These are phyloP conservation scores for Ophioninae sp. DNA, from an alignment of 2,888 invertebrate species.

Conservation along the genomic window DNA sequence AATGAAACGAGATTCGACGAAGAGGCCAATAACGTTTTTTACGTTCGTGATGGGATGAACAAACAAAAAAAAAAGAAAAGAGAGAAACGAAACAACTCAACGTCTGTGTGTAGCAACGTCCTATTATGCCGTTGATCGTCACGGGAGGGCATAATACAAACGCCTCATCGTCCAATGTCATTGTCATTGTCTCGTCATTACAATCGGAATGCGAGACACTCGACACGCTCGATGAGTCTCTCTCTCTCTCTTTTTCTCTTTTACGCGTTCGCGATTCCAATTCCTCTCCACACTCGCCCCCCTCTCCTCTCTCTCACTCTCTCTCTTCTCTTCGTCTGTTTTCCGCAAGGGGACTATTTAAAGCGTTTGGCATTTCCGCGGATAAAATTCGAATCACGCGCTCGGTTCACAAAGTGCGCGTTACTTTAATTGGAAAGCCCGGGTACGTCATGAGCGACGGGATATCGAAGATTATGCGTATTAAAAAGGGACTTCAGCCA, in stretches of 20 bases:
- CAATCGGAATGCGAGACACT: slow-evolving; percentile 51
- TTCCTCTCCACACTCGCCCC: neutral
- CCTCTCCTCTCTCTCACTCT: neutral
- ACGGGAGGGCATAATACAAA: slow-evolving; percentile 45
- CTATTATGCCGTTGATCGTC: slow-evolving; percentile 30
- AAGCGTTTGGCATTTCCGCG: slow-evolving; percentile 29
- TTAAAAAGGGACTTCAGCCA: slow-evolving; percentile 14
- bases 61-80: slow-evolving; percentile 14
- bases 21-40: neutral
- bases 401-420: slow-evolving; percentile 19
- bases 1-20: neutral
- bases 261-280: no score
- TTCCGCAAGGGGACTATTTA: slow-evolving; percentile 28
- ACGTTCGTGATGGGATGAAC: neutral
- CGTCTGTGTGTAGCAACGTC: slow-evolving; percentile 2
- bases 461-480: slow-evolving; percentile 22
- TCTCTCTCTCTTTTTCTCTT: neutral
- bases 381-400: slow-evolving; percentile 53
- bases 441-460: slow-evolving; percentile 31
- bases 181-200: slow-evolving; percentile 53
- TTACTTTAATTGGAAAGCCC: slow-evolving; percentile 60
- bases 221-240: slow-evolving; percentile 36
- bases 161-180: slow-evolving; percentile 45
- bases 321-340: neutral
- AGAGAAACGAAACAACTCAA: neutral